A percentile compares a stretch with the other conserved stretches of the same genome.
Evolutionary conservation across 2,888 invertebrate species (phyloP).

Genomic region (Drosophila leonis): DNA sequence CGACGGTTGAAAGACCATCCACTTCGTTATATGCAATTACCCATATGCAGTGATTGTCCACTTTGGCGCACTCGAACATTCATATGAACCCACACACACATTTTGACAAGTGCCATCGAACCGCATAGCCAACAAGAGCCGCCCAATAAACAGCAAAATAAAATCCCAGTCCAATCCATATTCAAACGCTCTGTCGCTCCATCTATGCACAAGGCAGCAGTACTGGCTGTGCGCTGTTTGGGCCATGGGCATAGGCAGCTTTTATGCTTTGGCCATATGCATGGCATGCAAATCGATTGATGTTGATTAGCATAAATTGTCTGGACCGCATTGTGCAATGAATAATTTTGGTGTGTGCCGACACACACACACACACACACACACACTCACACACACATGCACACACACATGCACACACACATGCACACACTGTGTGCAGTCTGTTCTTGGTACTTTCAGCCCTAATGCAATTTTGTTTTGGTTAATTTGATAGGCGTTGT

Average conservation of each 20-base stretch:
- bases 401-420: not conserved
- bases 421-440: slow-evolving; percentile 6
- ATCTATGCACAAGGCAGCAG: not conserved
- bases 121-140: slow-evolving; percentile 43
- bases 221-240: not conserved
- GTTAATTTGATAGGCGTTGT: slow-evolving; percentile 80
- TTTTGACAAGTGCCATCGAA: slow-evolving; percentile 35
- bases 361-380: slow-evolving; percentile 40
- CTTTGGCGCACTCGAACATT: slow-evolving; percentile 57
- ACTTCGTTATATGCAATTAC: slow-evolving; percentile 63
- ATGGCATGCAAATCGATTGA: slow-evolving; percentile 79
- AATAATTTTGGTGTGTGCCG: slow-evolving; percentile 70
- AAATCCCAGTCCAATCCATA: slow-evolving; percentile 23
- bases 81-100: slow-evolving; percentile 35
- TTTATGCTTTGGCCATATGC: slow-evolving; percentile 63
- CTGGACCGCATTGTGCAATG: slow-evolving; percentile 82
- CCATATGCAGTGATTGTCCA: slow-evolving; percentile 74
- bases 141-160: slow-evolving; percentile 69
- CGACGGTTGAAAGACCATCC: slow-evolving; percentile 2
- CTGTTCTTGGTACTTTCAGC: slow-evolving; percentile 47
- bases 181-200: not conserved
- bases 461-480: slow-evolving; percentile 80
- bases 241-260: slow-evolving; percentile 18
- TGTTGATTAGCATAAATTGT: slow-evolving; percentile 84
- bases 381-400: not conserved